phyloP scores from a whole-genome alignment of 2,113 vertebrate genomes.

The Noturus placidus region DNA sequence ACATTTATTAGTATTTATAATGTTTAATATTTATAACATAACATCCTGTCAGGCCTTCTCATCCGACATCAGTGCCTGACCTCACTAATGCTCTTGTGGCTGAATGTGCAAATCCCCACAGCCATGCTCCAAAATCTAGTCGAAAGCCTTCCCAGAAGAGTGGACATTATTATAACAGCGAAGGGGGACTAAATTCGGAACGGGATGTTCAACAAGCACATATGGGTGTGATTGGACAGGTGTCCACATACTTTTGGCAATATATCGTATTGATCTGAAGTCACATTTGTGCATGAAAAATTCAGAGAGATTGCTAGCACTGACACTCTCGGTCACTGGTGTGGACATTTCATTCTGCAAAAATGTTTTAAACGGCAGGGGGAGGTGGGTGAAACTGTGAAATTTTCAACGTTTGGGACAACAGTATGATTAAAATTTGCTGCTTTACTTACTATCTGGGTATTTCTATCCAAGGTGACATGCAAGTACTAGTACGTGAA shows the following conservation, averaged over 20 bases:
- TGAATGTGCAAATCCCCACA: not conserved
- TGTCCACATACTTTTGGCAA: not conserved
- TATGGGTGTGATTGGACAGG: not conserved
- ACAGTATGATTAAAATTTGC: not conserved
- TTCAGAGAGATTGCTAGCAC: not conserved
- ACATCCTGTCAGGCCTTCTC: not conserved
- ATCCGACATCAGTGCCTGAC: not conserved
- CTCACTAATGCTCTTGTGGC: constrained; percentile 9
- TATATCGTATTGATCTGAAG: not conserved
- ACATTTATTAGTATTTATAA: not conserved
- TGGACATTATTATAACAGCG: not conserved
- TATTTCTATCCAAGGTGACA: not conserved
- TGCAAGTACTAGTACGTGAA: not conserved
- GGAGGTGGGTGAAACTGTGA: not conserved
- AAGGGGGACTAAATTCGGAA: not conserved
- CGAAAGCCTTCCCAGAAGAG: not conserved
- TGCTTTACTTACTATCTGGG: not conserved
- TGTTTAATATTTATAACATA: not conserved
- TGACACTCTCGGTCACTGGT: not conserved
- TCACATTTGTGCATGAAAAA: not conserved
- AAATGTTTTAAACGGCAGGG: too few relatives aligned
- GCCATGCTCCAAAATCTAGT: not conserved
- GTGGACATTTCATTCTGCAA: not conserved
- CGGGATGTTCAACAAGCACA: not conserved
- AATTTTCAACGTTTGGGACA: not conserved